Percentiles rank a stretch among this genome's conserved stretches.
Evolutionary conservation across 2,797 vertebrate species (phyloP).

Genomic region (Diceros bicornis): DNA sequence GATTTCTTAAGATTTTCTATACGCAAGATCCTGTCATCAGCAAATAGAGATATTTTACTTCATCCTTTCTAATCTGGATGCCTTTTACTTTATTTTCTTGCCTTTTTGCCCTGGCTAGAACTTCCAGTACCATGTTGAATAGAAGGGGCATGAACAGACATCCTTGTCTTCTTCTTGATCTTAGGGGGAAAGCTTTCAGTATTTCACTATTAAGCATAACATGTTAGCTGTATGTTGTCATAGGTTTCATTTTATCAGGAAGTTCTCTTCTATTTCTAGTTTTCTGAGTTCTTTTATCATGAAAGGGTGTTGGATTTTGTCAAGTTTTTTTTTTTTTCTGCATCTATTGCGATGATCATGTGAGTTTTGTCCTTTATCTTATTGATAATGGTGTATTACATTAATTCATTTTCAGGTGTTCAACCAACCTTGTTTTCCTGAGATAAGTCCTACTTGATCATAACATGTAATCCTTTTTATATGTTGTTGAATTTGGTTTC

Average conservation of each 20-base stretch:
- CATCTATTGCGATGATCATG: not conserved
- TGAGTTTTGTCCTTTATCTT: not conserved
- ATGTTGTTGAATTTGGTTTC: not conserved
- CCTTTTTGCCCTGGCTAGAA: not conserved
- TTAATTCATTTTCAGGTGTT: slow-evolving; percentile 1
- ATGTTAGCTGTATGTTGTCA: not conserved
- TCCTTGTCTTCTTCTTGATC: not conserved
- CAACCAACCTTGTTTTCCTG: not conserved
- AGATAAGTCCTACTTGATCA: not conserved
- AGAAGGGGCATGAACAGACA: not conserved
- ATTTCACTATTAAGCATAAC: not conserved
- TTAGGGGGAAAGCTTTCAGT: not conserved
- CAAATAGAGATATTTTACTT: not conserved
- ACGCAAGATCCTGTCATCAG: not conserved
- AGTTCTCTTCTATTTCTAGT: not conserved
- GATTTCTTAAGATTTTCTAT: not conserved
- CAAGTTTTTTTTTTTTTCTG: not conserved
- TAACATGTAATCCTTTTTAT: not conserved
- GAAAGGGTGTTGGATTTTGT: not conserved
- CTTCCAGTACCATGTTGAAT: not conserved
- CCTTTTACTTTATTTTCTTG: not conserved
- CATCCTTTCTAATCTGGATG: not conserved
- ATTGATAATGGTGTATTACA: not conserved
- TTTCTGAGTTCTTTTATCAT: not conserved
- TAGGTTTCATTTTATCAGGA: not conserved